phyloP scores from a whole-genome alignment of 2,888 invertebrate genomes.

The Phorcus lineatus region DNA sequence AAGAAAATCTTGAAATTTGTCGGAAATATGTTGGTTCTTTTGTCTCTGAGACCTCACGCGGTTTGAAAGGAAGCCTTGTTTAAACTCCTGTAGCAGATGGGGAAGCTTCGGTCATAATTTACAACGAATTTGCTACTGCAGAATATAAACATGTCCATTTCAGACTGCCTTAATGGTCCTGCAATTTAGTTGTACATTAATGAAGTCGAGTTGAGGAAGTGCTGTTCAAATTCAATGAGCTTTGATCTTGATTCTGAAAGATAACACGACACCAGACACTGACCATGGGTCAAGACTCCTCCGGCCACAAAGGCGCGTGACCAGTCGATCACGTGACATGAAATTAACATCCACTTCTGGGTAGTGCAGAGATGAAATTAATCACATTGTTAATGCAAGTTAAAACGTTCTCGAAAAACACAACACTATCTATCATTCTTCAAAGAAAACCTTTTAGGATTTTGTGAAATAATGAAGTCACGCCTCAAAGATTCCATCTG shows the following conservation, averaged over 20 bases:
- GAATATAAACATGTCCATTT: conserved; percentile 22
- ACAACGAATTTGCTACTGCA: background rate
- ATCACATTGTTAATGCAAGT: no score
- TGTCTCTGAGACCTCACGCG: background rate
- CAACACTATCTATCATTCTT: no score
- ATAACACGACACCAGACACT: conserved; percentile 17
- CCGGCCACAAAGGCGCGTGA: conserved; percentile 18
- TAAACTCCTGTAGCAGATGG: background rate
- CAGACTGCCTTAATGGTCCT: conserved; percentile 5
- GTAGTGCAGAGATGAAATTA: no score
- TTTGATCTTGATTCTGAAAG: conserved; percentile 15
- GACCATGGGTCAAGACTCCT: background rate
- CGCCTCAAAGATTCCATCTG: no score
- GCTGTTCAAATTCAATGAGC: background rate
- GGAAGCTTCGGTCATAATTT: background rate
- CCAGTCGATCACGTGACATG: background rate
- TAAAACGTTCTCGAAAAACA: no score
- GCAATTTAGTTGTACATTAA: conserved; percentile 4
- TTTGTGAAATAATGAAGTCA: no score
- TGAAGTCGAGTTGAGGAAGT: background rate
- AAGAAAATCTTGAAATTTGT: background rate
- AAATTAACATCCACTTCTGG: no score
- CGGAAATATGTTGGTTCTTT: background rate
- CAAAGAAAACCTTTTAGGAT: no score
- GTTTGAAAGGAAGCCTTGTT: background rate